Evolutionary conservation across 1,140 invertebrate species (phyloP).

Genomic region (Micrasema longulum): DNA sequence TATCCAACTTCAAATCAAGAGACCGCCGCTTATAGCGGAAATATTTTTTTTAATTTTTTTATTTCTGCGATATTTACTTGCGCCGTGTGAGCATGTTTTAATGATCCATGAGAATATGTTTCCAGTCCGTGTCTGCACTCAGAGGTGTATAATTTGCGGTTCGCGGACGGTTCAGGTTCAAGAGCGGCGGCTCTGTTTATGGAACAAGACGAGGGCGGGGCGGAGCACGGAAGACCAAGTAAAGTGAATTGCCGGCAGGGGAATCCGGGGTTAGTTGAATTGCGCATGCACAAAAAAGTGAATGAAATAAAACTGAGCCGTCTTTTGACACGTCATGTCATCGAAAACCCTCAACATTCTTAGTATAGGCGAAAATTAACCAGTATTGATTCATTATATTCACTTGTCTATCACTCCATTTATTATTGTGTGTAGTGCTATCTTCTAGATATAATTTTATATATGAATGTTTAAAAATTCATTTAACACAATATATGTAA

Average conservation of each 20-base stretch:
- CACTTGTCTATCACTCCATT: too few relatives aligned
- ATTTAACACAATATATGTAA: too few relatives aligned
- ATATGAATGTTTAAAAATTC: too few relatives aligned
- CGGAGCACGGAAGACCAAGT: neutral
- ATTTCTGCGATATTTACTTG: too few relatives aligned
- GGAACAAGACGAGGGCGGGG: conserved; percentile 22
- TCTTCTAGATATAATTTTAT: too few relatives aligned
- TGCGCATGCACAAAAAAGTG: neutral
- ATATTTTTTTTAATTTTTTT: too few relatives aligned
- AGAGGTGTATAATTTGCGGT: conserved; percentile 47
- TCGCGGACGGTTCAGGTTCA: conserved; percentile 32
- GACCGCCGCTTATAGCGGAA: too few relatives aligned
- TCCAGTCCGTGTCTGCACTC: neutral
- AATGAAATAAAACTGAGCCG: neutral
- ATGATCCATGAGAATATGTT: too few relatives aligned
- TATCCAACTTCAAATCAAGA: too few relatives aligned
- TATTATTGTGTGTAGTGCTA: neutral
- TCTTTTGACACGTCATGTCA: neutral
- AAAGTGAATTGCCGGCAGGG: neutral
- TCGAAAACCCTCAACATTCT: neutral
- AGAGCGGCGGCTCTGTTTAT: conserved; percentile 19
- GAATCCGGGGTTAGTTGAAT: neutral
- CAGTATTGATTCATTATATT: too few relatives aligned
- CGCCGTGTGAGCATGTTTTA: too few relatives aligned
- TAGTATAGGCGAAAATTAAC: neutral